Conservation (phyloP, 2,113 vertebrate species). For the Verasper variegatus region DNA sequence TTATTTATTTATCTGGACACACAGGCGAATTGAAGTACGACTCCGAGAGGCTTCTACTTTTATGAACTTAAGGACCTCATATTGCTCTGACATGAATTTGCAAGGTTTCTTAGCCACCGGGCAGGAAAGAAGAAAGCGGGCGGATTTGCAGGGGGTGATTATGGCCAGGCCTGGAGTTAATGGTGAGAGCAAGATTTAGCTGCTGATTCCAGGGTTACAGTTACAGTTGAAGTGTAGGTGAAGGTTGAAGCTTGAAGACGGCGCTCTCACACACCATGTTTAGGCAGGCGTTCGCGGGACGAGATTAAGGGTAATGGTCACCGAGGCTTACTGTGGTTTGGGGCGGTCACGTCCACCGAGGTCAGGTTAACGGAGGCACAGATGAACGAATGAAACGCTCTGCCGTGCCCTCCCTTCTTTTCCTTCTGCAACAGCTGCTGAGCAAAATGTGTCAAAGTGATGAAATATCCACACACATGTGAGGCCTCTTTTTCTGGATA, state of each 20-base stretch:
- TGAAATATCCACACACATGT: constrained; percentile 34
- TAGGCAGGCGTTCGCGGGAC: constrained; percentile 6
- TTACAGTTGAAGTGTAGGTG: constrained; percentile 52
- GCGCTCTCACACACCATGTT: constrained; percentile 24
- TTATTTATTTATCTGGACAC: constrained; percentile 70
- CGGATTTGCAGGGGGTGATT: constrained; percentile 40
- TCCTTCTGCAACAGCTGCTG: constrained; percentile 47
- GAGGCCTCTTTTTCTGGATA: constrained; percentile 1
- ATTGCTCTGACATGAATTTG: constrained; percentile 42
- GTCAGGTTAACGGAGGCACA: constrained; percentile 1
- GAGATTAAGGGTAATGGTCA: constrained; percentile 25
- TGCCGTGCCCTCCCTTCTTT: background rate
- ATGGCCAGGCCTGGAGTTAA: constrained; percentile 42
- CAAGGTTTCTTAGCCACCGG: constrained; percentile 22
- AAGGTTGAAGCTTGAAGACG: background rate
- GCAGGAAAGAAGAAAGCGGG: background rate
- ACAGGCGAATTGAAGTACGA: constrained; percentile 54
- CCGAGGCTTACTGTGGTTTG: constrained; percentile 11
- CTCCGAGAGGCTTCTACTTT: constrained; percentile 51
- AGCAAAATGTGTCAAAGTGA: constrained; percentile 39
- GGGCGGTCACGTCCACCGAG: constrained; percentile 34
- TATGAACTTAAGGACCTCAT: constrained; percentile 46
- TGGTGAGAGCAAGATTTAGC: constrained; percentile 35
- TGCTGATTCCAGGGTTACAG: constrained; percentile 47
- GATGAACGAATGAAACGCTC: constrained; percentile 33